Evolutionary conservation across 2,113 vertebrate species (phyloP).

Genomic region (Cheilinus undulatus): DNA sequence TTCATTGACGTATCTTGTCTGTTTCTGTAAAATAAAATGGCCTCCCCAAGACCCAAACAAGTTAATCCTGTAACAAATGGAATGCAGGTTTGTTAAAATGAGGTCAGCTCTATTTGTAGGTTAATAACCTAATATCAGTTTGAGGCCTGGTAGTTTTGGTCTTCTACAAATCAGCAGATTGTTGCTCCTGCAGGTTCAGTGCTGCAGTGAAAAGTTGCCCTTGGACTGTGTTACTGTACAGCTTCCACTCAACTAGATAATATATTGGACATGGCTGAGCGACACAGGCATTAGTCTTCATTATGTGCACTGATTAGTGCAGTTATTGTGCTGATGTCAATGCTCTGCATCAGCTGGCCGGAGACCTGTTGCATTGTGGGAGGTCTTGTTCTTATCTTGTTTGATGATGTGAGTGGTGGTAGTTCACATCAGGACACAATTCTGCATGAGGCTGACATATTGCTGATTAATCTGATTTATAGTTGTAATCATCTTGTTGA

Average conservation of each 20-base stretch:
- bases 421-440: slow-evolving; percentile 49
- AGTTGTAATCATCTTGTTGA: slow-evolving; percentile 65
- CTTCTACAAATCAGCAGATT: slow-evolving; percentile 5
- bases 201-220: slow-evolving; percentile 24
- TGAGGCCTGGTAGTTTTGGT: background rate
- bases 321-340: slow-evolving; percentile 64
- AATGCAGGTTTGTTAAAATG: too few species aligned
- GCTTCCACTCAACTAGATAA: slow-evolving; percentile 57
- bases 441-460: slow-evolving; percentile 37
- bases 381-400: slow-evolving; percentile 52
- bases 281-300: slow-evolving; percentile 46
- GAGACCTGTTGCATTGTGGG: slow-evolving; percentile 57
- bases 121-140: background rate
- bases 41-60: too few species aligned
- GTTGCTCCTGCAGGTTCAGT: slow-evolving; percentile 9
- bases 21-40: too few species aligned
- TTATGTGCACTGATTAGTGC: slow-evolving; percentile 65
- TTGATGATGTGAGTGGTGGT: slow-evolving; percentile 48
- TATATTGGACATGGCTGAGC: slow-evolving; percentile 49
- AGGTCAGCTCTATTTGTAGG: slow-evolving; percentile 1
- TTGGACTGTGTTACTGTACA: slow-evolving; percentile 26
- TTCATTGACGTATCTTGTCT: background rate
- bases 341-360: slow-evolving; percentile 46
- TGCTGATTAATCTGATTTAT: slow-evolving; percentile 73
- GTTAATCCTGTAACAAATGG: too few species aligned